Percentiles rank a stretch among this genome's conserved stretches.
Conservation (phyloP, 1,140 invertebrate genomes). For the Leptinotarsa texana region DNA sequence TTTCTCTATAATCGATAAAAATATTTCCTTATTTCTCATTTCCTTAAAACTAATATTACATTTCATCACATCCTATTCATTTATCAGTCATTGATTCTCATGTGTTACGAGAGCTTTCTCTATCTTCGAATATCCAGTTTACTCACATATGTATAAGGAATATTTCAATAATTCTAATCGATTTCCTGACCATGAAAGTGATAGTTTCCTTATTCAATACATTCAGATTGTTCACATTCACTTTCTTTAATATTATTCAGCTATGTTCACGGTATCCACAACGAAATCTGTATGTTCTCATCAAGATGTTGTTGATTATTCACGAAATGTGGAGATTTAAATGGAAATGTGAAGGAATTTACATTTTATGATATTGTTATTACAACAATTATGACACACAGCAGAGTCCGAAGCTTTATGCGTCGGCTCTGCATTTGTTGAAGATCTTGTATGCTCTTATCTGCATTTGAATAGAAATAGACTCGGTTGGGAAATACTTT, state of each 20-base stretch:
- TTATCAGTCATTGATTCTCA: too few species aligned
- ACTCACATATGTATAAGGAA: too few species aligned
- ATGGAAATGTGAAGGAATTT: constrained; percentile 22
- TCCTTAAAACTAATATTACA: too few species aligned
- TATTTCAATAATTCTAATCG: too few species aligned
- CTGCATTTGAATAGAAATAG: constrained; percentile 1
- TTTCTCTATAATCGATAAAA: too few species aligned
- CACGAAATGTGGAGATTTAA: neutral
- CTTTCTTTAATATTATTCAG: constrained; percentile 1
- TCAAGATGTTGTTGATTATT: constrained; percentile 8
- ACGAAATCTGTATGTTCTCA: neutral
- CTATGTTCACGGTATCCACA: neutral
- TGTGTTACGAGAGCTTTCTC: too few species aligned
- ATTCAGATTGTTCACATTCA: neutral
- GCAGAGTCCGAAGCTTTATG: neutral
- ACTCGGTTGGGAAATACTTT: constrained; percentile 1
- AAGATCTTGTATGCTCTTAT: neutral
- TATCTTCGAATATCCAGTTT: too few species aligned
- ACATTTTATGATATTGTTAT: constrained; percentile 27
- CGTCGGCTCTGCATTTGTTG: neutral
- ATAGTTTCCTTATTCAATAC: neutral
- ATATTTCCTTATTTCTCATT: too few species aligned
- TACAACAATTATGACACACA: constrained; percentile 20
- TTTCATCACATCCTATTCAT: too few species aligned
- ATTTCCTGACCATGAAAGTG: too few species aligned